phyloP scores from a whole-genome alignment of 2,113 vertebrate species.

The Mormyrus iriodes region DNA sequence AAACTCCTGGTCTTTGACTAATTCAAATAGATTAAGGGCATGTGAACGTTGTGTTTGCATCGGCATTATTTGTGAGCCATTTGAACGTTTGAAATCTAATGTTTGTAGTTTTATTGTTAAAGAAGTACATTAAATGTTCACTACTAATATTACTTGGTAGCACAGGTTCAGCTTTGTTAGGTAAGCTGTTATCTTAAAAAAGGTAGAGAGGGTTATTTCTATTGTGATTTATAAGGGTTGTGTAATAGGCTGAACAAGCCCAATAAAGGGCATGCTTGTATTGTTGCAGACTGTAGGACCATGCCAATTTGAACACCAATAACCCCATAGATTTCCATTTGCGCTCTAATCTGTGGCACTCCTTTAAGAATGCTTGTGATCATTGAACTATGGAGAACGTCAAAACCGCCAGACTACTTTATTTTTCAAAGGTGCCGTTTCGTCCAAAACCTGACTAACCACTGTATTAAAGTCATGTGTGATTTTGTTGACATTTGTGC shows the following conservation, averaged over 20 bases:
- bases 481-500: neutral
- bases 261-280: neutral
- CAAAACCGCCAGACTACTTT: neutral
- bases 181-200: neutral
- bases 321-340: neutral
- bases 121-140: neutral
- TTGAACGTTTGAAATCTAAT: neutral
- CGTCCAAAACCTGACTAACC: neutral
- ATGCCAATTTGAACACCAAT: neutral
- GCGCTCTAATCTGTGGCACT: neutral
- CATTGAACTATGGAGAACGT: neutral
- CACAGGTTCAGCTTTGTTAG: neutral
- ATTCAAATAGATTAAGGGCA: neutral
- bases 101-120: neutral
- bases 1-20: neutral
- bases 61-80: neutral
- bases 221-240: neutral
- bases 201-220: neutral
- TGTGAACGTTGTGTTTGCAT: neutral
- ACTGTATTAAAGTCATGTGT: neutral
- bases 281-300: neutral
- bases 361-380: neutral
- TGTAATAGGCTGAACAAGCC: neutral
- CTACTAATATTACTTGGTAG: neutral
- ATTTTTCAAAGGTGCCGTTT: neutral